Evolutionary conservation across 1,140 invertebrate genomes (phyloP).

Genomic region (Linepithema humile): DNA sequence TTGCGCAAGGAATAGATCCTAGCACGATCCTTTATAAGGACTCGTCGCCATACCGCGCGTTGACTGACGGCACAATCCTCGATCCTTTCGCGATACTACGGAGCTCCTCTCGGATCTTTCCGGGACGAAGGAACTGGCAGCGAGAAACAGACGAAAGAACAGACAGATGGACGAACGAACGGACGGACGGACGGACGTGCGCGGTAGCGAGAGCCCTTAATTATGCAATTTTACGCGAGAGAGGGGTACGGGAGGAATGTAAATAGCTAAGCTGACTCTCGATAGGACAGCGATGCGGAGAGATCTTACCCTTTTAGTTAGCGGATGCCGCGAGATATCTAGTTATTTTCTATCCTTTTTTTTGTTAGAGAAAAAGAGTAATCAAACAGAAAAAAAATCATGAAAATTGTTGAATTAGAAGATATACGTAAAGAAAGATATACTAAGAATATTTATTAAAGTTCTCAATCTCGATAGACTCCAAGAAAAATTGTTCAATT

Average conservation of each 20-base stretch:
- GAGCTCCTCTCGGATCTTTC: slow-evolving; percentile 64
- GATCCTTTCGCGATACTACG: slow-evolving; percentile 75
- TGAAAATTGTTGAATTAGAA: slow-evolving; percentile 9
- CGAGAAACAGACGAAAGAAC: slow-evolving; percentile 56
- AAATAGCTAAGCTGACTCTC: slow-evolving; percentile 73
- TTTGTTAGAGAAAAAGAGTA: slow-evolving; percentile 50
- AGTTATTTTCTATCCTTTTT: slow-evolving; percentile 38
- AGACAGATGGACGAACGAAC: slow-evolving; percentile 59
- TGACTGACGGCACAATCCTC: slow-evolving; percentile 82
- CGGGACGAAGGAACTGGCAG: slow-evolving; percentile 64
- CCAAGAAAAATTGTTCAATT: not conserved
- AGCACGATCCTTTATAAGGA: slow-evolving; percentile 73
- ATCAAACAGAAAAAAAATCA: slow-evolving; percentile 30
- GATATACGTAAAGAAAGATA: not conserved
- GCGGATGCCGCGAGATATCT: slow-evolving; percentile 81
- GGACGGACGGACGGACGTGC: slow-evolving; percentile 59
- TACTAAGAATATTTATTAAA: not conserved
- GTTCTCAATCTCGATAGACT: not conserved
- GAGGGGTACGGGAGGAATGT: slow-evolving; percentile 71
- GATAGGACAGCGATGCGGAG: slow-evolving; percentile 61
- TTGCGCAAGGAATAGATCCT: slow-evolving; percentile 67
- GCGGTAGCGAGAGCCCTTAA: slow-evolving; percentile 75
- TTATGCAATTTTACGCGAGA: slow-evolving; percentile 78
- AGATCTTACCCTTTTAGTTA: slow-evolving; percentile 81
- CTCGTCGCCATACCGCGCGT: slow-evolving; percentile 60